Evolutionary conservation across 2,888 invertebrate species (phyloP).

Genomic region (Bursaphelenchus okinawaensis): DNA sequence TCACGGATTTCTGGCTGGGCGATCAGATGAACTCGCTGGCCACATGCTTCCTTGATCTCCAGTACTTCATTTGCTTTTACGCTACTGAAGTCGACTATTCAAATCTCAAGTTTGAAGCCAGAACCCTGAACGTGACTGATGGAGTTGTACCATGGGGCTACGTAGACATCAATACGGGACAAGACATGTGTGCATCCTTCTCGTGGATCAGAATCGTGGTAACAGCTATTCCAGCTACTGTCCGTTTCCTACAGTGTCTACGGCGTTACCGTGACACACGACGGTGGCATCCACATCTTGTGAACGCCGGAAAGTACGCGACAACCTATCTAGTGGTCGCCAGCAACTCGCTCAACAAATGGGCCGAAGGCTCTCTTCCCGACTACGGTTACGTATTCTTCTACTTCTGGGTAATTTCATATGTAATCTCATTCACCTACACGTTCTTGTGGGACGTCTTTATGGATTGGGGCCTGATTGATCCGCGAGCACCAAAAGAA

Average conservation of each 20-base stretch:
- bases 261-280: slow-evolving; percentile 82
- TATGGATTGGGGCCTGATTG: slow-evolving; percentile 82
- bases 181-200: slow-evolving; percentile 65
- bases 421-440: slow-evolving; percentile 80
- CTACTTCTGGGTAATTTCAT: slow-evolving; percentile 72
- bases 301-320: slow-evolving; percentile 95
- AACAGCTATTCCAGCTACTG: slow-evolving; percentile 90
- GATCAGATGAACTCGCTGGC: slow-evolving; percentile 75
- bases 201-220: slow-evolving; percentile 77
- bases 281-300: slow-evolving; percentile 81
- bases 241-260: slow-evolving; percentile 91
- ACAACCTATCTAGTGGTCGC: slow-evolving; percentile 83
- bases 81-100: slow-evolving; percentile 60
- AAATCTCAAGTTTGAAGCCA: slow-evolving; percentile 30
- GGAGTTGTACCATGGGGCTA: slow-evolving; percentile 53
- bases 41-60: slow-evolving; percentile 85
- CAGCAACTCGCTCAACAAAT: slow-evolving; percentile 62
- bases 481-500: slow-evolving; percentile 76
- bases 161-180: slow-evolving; percentile 52
- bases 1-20: slow-evolving; percentile 64
- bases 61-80: slow-evolving; percentile 88
- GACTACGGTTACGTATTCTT: slow-evolving; percentile 48
- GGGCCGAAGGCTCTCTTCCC: slow-evolving; percentile 67
- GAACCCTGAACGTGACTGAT: slow-evolving; percentile 48
- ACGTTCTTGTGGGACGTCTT: slow-evolving; percentile 82